Conservation (phyloP, 2,888 invertebrate genomes). For the Cloeon dipterum region DNA sequence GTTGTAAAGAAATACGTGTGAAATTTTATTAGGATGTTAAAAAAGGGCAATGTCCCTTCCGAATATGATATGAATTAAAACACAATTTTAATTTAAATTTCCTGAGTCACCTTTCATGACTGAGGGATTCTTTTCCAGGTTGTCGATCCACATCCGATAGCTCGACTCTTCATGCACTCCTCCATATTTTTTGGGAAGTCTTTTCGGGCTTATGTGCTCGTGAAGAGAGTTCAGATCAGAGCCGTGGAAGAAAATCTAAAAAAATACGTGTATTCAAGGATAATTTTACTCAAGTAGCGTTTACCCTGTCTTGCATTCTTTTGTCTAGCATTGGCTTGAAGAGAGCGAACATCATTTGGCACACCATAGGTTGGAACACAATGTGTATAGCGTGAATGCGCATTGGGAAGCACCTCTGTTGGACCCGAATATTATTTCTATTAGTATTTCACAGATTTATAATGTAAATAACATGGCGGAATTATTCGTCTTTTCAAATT, state of each 20-base stretch:
- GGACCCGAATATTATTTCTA: no score
- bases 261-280: constrained; percentile 5
- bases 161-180: constrained; percentile 17
- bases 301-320: constrained; percentile 28
- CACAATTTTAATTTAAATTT: no score
- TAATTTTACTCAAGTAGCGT: no score
- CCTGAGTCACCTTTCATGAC: not conserved
- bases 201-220: constrained; percentile 41
- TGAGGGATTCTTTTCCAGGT: not conserved
- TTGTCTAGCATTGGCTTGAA: constrained; percentile 53
- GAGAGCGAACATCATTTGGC: constrained; percentile 51
- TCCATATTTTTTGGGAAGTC: constrained; percentile 45
- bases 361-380: constrained; percentile 59
- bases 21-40: no score
- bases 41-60: no score
- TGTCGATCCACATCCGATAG: constrained; percentile 8
- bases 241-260: constrained; percentile 42
- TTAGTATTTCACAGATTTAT: no score
- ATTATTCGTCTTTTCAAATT: no score
- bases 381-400: constrained; percentile 51
- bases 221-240: constrained; percentile 46
- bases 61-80: no score
- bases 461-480: no score
- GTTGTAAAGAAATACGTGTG: no score
- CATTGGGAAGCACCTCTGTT: constrained; percentile 42